Percentiles rank a stretch among this genome's conserved stretches.
These are phyloP conservation scores for Tylochromis polylepis DNA, from an alignment of 2,113 vertebrate species.

Conservation along the genomic window DNA sequence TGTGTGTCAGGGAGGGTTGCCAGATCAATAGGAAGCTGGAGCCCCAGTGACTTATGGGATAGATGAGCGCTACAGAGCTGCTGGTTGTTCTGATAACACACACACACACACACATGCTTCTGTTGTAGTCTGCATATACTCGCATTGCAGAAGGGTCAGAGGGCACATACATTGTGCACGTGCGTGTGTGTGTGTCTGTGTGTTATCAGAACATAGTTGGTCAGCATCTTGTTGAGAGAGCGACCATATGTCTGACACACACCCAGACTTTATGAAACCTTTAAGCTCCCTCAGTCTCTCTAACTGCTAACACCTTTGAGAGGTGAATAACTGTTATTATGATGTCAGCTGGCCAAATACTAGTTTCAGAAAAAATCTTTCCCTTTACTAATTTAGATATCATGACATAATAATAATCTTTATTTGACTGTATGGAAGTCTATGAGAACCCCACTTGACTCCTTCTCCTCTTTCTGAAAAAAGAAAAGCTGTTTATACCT, in stretches of 20 bases:
- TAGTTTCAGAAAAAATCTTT: too few relatives aligned
- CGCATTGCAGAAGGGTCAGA: not conserved
- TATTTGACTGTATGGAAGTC: not conserved
- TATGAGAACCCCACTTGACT: not conserved
- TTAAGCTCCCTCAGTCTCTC: not conserved
- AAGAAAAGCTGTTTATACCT: too few relatives aligned
- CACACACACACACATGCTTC: slow-evolving; percentile 5
- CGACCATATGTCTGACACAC: slow-evolving; percentile 1
- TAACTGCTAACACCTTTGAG: not conserved
- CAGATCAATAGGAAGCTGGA: slow-evolving; percentile 48
- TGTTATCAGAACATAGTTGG: not conserved
- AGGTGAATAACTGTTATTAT: not conserved
- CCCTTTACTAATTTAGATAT: not conserved
- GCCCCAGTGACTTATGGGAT: slow-evolving; percentile 42
- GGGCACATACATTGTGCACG: not conserved
- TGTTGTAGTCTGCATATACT: slow-evolving; percentile 12
- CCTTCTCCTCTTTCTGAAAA: too few relatives aligned
- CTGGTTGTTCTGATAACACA: slow-evolving; percentile 25
- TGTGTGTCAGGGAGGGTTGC: slow-evolving; percentile 27
- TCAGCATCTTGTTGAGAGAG: slow-evolving; percentile 1
- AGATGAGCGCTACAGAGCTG: slow-evolving; percentile 30
- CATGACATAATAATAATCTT: not conserved
- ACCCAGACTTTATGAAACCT: not conserved
- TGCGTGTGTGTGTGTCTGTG: not conserved
- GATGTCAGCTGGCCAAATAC: not conserved